Evolutionary conservation across 1,140 invertebrate species (phyloP).

Genomic region (Octopus sinensis): DNA sequence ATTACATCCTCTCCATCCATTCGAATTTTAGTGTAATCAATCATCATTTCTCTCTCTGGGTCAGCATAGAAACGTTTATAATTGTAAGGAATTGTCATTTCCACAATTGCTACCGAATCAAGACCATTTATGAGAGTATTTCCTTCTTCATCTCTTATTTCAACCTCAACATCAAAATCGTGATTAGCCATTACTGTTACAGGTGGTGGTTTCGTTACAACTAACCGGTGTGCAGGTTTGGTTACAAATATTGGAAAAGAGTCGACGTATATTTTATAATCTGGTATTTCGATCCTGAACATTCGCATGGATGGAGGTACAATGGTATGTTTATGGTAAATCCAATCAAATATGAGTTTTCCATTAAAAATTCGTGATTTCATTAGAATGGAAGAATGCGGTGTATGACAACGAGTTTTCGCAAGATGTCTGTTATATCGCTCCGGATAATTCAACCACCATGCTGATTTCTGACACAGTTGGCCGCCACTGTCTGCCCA

Average conservation of each 20-base stretch:
- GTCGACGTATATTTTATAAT: not conserved
- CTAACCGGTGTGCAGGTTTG: not conserved
- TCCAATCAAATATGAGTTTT: not conserved
- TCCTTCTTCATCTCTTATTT: not conserved
- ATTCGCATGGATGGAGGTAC: not conserved
- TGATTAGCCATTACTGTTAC: not conserved
- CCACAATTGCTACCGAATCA: not conserved
- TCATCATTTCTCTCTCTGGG: not conserved
- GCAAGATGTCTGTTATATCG: not conserved
- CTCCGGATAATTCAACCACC: not conserved
- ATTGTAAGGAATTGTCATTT: not conserved
- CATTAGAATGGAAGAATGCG: too few species aligned
- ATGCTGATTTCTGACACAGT: not conserved
- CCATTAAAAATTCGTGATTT: not conserved
- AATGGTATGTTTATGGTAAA: not conserved
- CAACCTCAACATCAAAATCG: not conserved
- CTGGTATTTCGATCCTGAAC: not conserved
- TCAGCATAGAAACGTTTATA: not conserved
- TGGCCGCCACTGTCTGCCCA: not conserved
- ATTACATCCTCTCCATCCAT: not conserved
- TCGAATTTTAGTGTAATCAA: not conserved
- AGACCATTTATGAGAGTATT: not conserved
- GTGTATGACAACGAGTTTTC: too few species aligned
- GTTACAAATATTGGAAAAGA: not conserved
- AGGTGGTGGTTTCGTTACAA: not conserved